These are phyloP conservation scores for Hedychridium roseum DNA, from an alignment of 2,888 invertebrate species.

Conservation along the genomic window DNA sequence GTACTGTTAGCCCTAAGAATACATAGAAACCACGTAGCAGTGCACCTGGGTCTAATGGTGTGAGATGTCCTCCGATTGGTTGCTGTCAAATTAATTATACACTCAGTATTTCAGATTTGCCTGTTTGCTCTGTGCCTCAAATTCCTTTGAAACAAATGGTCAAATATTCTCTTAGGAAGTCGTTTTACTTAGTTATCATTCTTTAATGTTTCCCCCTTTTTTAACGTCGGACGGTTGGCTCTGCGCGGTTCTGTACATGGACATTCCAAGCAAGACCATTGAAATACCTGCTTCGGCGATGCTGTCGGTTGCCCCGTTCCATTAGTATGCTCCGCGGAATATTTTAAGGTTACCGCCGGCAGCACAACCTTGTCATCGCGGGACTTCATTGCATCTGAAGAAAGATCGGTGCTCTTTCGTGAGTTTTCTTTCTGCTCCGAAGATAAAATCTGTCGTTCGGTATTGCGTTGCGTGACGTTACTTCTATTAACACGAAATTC, in stretches of 20 bases:
- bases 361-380: not conserved
- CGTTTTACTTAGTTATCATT: no score
- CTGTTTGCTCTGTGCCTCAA: not conserved
- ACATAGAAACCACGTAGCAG: slow-evolving; percentile 60
- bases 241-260: no score
- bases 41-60: slow-evolving; percentile 53
- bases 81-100: slow-evolving; percentile 13
- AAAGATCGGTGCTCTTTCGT: no score
- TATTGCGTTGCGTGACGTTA: no score
- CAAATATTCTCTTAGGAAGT: not conserved
- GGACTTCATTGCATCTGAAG: not conserved
- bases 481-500: no score
- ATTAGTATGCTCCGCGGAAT: slow-evolving; percentile 12
- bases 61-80: slow-evolving; percentile 26
- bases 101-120: not conserved
- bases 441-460: slow-evolving; percentile 6
- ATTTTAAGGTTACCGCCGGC: slow-evolving; percentile 29
- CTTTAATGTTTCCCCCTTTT: no score
- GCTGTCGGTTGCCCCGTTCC: slow-evolving; percentile 21
- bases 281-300: slow-evolving; percentile 26
- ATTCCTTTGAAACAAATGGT: not conserved
- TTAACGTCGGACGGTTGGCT: no score
- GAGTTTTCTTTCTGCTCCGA: slow-evolving; percentile 16
- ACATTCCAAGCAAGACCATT: no score
- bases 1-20: slow-evolving; percentile 56